A percentile compares a stretch with the other conserved stretches of the same genome.
phyloP scores from a whole-genome alignment of 2,113 vertebrate genomes.

The Pholis gunnellus region DNA sequence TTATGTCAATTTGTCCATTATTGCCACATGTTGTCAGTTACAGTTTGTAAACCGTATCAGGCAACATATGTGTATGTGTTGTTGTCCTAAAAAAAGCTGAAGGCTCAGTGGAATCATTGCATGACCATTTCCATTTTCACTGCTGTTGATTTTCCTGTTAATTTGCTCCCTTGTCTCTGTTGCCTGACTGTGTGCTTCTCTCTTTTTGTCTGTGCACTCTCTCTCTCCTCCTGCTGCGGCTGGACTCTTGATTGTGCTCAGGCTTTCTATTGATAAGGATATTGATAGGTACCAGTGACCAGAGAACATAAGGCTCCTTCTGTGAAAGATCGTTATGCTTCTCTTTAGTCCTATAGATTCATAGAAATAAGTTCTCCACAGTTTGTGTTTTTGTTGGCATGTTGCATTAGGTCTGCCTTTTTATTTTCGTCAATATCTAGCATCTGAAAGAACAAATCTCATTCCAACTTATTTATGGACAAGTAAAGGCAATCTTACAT shows the following conservation, averaged over 20 bases:
- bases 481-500: conserved; percentile 41
- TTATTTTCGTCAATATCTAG: conserved; percentile 16
- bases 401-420: conserved; percentile 55
- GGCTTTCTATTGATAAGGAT: conserved; percentile 99
- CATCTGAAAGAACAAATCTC: background rate
- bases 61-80: background rate
- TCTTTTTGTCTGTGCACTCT: conserved; percentile 74
- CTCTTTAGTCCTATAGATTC: conserved; percentile 47
- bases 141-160: conserved; percentile 50
- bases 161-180: conserved; percentile 73
- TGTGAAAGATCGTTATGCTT: conserved; percentile 84
- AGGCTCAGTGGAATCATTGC: conserved; percentile 47
- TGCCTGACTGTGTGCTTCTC: conserved; percentile 78
- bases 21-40: background rate
- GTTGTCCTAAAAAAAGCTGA: conserved; percentile 37
- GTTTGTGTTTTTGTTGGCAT: conserved; percentile 38
- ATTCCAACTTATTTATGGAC: background rate
- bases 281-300: conserved; percentile 93
- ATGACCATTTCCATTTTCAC: conserved; percentile 63
- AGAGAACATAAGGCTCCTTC: conserved; percentile 85
- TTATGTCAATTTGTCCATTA: background rate
- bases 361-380: conserved; percentile 51
- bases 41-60: background rate
- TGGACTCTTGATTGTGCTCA: conserved; percentile 89
- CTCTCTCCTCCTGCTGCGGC: conserved; percentile 84